A percentile compares a stretch with the other conserved stretches of the same genome.
Evolutionary conservation across 1,140 invertebrate genomes (phyloP).

Genomic region (Ceratitis capitata): DNA sequence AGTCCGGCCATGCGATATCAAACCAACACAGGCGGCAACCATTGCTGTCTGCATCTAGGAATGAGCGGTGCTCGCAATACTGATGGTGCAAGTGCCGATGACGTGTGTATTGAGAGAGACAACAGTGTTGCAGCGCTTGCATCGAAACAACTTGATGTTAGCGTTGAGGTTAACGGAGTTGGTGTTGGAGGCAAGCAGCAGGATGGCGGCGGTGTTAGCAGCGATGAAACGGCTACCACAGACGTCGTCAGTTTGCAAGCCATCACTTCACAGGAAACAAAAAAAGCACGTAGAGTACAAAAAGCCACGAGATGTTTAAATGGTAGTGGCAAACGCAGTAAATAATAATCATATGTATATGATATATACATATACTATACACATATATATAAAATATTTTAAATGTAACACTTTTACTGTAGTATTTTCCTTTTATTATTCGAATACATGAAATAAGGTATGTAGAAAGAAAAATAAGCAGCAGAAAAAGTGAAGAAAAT

Average conservation of each 20-base stretch:
- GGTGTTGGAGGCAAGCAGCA: not conserved
- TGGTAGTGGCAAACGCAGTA: constrained; percentile 63
- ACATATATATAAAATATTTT: constrained; percentile 4
- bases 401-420: constrained; percentile 36
- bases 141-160: too few species aligned
- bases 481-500: not conserved
- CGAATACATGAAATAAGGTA: constrained; percentile 18
- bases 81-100: not conserved
- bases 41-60: not conserved
- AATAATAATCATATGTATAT: constrained; percentile 56
- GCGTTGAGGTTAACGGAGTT: constrained; percentile 27
- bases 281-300: constrained; percentile 66
- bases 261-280: constrained; percentile 52
- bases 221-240: too few species aligned
- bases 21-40: not conserved
- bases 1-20: constrained; percentile 53
- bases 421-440: constrained; percentile 18
- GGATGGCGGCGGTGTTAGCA: not conserved
- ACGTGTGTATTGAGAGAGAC: not conserved
- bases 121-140: not conserved
- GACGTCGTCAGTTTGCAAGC: constrained; percentile 39
- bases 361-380: too few species aligned
- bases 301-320: constrained; percentile 62
- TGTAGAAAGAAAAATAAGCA: not conserved
- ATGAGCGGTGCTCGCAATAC: not conserved